These are phyloP conservation scores for Phenganax marumi DNA, from an alignment of 92 coral and sea anemone species.

Conservation along the genomic window DNA sequence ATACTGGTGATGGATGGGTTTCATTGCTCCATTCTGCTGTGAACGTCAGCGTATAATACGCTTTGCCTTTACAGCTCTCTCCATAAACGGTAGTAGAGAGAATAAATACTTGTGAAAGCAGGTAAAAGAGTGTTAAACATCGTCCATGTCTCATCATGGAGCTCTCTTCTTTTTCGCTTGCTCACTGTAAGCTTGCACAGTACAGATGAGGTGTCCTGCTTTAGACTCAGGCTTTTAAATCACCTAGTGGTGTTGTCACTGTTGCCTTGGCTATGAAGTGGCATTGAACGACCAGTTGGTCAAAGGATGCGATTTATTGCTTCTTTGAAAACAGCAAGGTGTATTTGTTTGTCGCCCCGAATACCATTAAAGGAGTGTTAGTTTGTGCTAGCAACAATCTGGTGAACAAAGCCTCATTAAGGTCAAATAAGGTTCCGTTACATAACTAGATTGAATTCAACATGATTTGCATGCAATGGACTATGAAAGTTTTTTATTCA, in stretches of 20 bases:
- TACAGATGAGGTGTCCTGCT: not conserved
- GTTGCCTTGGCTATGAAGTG: slow-evolving; percentile 10
- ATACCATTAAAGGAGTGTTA: too few relatives aligned
- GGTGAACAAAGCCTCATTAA: too few relatives aligned
- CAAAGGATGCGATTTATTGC: slow-evolving; percentile 30
- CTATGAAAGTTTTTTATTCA: too few relatives aligned
- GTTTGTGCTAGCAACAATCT: too few relatives aligned
- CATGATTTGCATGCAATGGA: too few relatives aligned
- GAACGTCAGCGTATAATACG: slow-evolving; percentile 1
- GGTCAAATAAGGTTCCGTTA: too few relatives aligned
- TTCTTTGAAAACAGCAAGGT: not conserved
- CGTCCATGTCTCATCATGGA: slow-evolving; percentile 27
- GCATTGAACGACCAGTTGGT: slow-evolving; percentile 27
- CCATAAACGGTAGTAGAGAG: not conserved
- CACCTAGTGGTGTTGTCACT: not conserved
- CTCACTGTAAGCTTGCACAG: not conserved
- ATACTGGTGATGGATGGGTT: not conserved
- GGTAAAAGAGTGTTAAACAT: not conserved
- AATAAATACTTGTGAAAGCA: slow-evolving; percentile 7
- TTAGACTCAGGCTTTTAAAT: not conserved
- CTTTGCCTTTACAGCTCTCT: slow-evolving; percentile 6
- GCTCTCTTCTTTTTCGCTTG: not conserved
- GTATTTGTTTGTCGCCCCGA: not conserved
- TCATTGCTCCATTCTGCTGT: slow-evolving; percentile 32
- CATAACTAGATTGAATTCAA: too few relatives aligned